Evolutionary conservation across 2,888 invertebrate species (phyloP), one percentile per base, ranked within the genome.

Genomic region (Rhynchonema sp.): DNA sequence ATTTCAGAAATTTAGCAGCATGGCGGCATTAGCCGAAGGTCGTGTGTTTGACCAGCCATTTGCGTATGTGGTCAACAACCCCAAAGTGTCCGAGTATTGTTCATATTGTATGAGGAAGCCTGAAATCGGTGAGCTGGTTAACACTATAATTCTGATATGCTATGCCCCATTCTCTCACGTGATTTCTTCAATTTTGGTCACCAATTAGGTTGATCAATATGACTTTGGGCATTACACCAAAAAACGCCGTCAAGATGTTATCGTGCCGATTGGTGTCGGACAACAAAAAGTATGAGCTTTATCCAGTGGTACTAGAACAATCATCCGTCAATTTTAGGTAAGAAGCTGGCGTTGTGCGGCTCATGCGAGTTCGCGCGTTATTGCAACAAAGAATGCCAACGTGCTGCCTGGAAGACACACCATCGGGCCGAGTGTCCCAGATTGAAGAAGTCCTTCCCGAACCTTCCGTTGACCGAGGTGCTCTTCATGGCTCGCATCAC

Each of bases 391-490:
- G 67, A 68, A n/a, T 70, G 70, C 58, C 70, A 70, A 58, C 63
- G 64, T 28, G 59, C 62, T 22, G 69, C 66, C 1, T 70, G 70
- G 70, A 57, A 62, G 28, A 60, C 65, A 20, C 71, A 71, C 60
- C 65, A 66, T 52, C 61, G n/a, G n/a, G 59, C 61, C 27, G 71
- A 71, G 56, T 71, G 71, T 56, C 55, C 62, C n/a, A 60, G 71
- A 29, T 63, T 71, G 55, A 65, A 69, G 54, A 20, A 22, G 17
- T 63, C 62, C 1, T 71, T 70, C 60, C 71, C 71, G 6, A 69
- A 71, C 58, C 65, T 71, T 9, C 71, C 71, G 30, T 60, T 71
- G 56, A 69, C 69, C 6, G 71, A 71, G 58, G 69, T 70, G 1
- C 60, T 70, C 2, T 70, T 71, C 59, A 61, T 70, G 26, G 69